Base-by-base conservation (phyloP, 1,140 invertebrate genomes). In the Phocides pigmalion region DNA sequence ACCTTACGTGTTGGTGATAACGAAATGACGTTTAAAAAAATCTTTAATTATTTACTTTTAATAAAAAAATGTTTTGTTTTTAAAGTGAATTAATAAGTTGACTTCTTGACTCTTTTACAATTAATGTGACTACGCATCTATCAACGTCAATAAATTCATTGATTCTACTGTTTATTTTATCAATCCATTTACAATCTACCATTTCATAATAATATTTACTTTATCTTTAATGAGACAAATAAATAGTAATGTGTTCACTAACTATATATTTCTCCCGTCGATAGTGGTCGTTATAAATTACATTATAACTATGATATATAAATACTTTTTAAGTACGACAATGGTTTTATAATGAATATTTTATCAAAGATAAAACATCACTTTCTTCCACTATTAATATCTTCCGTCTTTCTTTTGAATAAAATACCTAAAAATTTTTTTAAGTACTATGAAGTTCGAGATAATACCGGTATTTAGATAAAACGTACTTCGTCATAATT, bases 401-500 rank as follows among this genome's bases (percentile, higher is more conserved):
- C 28, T 32, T 32, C 25, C 4, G 9, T n/a, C 9, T 35, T n/a
- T 35, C 32, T 35, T 39, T 11, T 14, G 12, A 9, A 14, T 14
- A 14, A 39, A 39, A 39, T 9, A 39, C 12, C 12, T 4, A 14
- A 39, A n/a, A 14, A 50, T 32, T 5, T 15, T 50, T 50, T 16
- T 32, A 11, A n/a, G 32, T 16, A 28, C 22, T 32, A 15, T 32
- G 12, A 14, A 54, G n/a, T 4, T 53, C 9, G 8, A n/a, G 49
- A 54, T 54, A 54, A 54, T 9, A 19, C 6, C n/a, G 37, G 17
- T 2, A 54, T 54, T 22, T 39, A 54, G 35, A 54, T 54, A 39
- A 51, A 51, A 20, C 16, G 17, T 46, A 22, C n/a, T 12, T 46
- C n/a, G 25, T 32, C 51, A 22, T 54, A 22, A 54, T 54, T 56